phyloP scores from a whole-genome alignment of 2,888 invertebrate genomes.

The Chrysolina oricalcia region DNA sequence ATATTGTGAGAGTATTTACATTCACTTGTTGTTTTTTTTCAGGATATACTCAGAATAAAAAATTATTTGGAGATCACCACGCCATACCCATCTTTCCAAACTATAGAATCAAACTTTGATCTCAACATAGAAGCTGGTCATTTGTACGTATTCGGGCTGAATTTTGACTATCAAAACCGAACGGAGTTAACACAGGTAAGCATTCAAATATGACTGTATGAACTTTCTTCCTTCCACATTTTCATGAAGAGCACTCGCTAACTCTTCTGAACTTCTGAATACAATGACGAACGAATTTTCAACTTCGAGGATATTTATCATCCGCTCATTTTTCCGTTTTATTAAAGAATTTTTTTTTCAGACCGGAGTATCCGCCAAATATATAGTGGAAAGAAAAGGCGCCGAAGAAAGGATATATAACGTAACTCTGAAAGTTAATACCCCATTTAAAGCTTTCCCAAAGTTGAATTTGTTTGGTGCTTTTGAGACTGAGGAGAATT shows the following conservation, averaged over 20 bases:
- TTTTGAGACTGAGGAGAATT: constrained; percentile 68
- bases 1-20: too few relatives aligned
- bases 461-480: constrained; percentile 70
- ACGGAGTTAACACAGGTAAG: constrained; percentile 71
- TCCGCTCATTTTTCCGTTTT: constrained; percentile 22
- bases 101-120: constrained; percentile 73
- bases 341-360: constrained; percentile 59
- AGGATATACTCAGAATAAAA: constrained; percentile 72
- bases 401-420: constrained; percentile 68
- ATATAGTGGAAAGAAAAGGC: constrained; percentile 70
- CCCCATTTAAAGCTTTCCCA: constrained; percentile 74
- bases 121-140: constrained; percentile 72
- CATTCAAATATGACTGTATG: not conserved
- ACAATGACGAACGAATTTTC: constrained; percentile 16
- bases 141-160: constrained; percentile 72
- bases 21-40: constrained; percentile 42
- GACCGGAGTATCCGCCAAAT: constrained; percentile 73
- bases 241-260: not conserved
- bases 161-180: constrained; percentile 71
- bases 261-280: constrained; percentile 15
- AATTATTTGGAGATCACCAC: constrained; percentile 76
- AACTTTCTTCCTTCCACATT: not conserved
- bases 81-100: constrained; percentile 72
- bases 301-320: constrained; percentile 6
- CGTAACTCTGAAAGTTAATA: constrained; percentile 73